These are phyloP conservation scores for Drosophila setosimentum DNA, from an alignment of 2,888 invertebrate genomes.

Conservation along the genomic window DNA sequence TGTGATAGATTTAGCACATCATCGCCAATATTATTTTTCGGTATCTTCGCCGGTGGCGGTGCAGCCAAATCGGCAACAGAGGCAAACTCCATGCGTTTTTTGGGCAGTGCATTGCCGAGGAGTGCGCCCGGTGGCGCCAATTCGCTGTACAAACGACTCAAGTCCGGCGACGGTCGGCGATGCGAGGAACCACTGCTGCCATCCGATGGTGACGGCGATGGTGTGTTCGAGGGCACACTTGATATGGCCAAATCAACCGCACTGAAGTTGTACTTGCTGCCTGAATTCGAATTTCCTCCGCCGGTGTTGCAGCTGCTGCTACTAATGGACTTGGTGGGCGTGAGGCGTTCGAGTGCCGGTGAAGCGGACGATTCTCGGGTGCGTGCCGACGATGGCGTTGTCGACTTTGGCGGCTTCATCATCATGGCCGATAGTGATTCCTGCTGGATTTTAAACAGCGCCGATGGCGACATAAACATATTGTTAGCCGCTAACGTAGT, in stretches of 20 bases:
- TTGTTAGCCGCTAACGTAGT: conserved; percentile 91
- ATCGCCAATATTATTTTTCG: conserved; percentile 86
- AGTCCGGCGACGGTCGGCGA: conserved; percentile 83
- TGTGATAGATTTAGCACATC: conserved; percentile 84
- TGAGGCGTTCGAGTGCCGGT: conserved; percentile 83
- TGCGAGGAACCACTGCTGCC: conserved; percentile 81
- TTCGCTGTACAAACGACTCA: conserved; percentile 83
- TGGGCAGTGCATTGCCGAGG: conserved; percentile 72
- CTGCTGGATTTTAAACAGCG: conserved; percentile 89
- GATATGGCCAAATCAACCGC: conserved; percentile 85
- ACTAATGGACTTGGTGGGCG: conserved; percentile 82
- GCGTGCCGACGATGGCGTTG: conserved; percentile 82
- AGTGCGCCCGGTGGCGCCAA: conserved; percentile 76
- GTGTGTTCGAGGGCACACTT: conserved; percentile 84
- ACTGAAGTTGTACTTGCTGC: conserved; percentile 84
- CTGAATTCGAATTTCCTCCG: conserved; percentile 68
- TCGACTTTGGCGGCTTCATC: conserved; percentile 86
- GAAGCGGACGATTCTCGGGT: conserved; percentile 85
- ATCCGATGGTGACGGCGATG: conserved; percentile 83
- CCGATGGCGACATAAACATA: conserved; percentile 91
- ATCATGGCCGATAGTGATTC: conserved; percentile 86
- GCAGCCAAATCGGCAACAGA: conserved; percentile 85
- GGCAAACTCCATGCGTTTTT: conserved; percentile 85
- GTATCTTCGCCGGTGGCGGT: conserved; percentile 87
- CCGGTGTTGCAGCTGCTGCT: conserved; percentile 48